phyloP scores from a whole-genome alignment of 23 tunicate genomes.

The Aplidium turbinatum region DNA sequence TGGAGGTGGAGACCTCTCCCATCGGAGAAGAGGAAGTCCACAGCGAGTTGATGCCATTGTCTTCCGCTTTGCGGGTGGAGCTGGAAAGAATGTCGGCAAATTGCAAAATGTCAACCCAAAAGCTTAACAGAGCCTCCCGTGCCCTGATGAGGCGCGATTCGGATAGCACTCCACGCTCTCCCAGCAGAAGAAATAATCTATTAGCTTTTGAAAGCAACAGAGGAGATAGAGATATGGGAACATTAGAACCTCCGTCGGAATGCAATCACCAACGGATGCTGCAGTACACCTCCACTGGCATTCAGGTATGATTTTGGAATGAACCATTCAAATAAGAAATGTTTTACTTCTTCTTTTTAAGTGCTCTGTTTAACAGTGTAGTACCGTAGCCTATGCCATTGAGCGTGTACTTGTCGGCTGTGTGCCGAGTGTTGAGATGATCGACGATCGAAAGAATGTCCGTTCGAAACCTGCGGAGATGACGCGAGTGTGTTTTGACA shows the following conservation, averaged over 20 bases:
- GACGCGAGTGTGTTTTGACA: too few species aligned
- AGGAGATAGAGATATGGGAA: neutral
- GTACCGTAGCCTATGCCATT: too few species aligned
- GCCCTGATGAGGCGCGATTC: constrained; percentile 36
- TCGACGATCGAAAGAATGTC: too few species aligned
- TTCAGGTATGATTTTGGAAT: too few species aligned
- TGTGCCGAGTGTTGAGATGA: too few species aligned
- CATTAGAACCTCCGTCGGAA: constrained; percentile 53
- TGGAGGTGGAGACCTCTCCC: constrained; percentile 77
- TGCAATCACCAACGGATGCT: constrained; percentile 80
- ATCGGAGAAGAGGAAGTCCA: constrained; percentile 62
- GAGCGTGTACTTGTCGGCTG: too few species aligned
- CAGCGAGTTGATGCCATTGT: constrained; percentile 64
- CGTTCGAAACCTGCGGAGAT: too few species aligned
- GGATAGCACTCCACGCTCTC: constrained; percentile 36
- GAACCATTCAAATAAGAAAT: too few species aligned
- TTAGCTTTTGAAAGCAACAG: constrained; percentile 47
- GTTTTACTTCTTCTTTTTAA: too few species aligned
- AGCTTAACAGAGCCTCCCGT: constrained; percentile 43
- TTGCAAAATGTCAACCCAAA: constrained; percentile 59
- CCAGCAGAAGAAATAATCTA: constrained; percentile 14
- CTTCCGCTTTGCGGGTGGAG: constrained; percentile 64
- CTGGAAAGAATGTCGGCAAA: constrained; percentile 75
- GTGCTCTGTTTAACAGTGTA: too few species aligned
- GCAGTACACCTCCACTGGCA: constrained; percentile 57